These are phyloP conservation scores for Eospalax fontanierii DNA, from an alignment of 2,797 vertebrate genomes.

Conservation along the genomic window DNA sequence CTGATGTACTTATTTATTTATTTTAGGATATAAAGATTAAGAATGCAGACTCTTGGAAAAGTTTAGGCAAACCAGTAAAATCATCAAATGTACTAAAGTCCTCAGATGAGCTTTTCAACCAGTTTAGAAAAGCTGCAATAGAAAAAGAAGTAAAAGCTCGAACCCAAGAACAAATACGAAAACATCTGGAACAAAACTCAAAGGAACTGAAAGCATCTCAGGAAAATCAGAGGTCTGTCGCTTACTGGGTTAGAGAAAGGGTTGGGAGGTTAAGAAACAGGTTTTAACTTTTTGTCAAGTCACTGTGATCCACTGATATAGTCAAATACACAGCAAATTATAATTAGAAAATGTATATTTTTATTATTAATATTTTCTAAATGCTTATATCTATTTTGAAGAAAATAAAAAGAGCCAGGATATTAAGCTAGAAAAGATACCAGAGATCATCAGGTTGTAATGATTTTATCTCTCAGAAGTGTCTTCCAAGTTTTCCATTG, in stretches of 20 bases:
- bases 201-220: slow-evolving; percentile 82
- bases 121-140: slow-evolving; percentile 93
- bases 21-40: slow-evolving; percentile 93
- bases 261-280: background rate
- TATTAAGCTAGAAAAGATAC: slow-evolving; percentile 53
- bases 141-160: slow-evolving; percentile 92
- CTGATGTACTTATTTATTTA: slow-evolving; percentile 74
- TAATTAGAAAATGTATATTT: slow-evolving; percentile 17
- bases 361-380: slow-evolving; percentile 42
- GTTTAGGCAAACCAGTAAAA: slow-evolving; percentile 90
- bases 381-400: slow-evolving; percentile 40
- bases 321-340: slow-evolving; percentile 35
- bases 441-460: slow-evolving; percentile 53
- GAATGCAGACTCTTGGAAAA: slow-evolving; percentile 94
- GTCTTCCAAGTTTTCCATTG: background rate
- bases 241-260: background rate
- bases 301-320: slow-evolving; percentile 26
- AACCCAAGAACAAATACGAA: slow-evolving; percentile 88
- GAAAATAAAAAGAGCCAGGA: slow-evolving; percentile 36
- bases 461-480: slow-evolving; percentile 47
- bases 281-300: slow-evolving; percentile 53
- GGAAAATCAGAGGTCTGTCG: slow-evolving; percentile 90
- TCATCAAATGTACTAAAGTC: slow-evolving; percentile 90
- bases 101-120: slow-evolving; percentile 94
- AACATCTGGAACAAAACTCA: slow-evolving; percentile 82